phyloP scores from a whole-genome alignment of 2,113 vertebrate genomes.

The Calidris pygmaea region DNA sequence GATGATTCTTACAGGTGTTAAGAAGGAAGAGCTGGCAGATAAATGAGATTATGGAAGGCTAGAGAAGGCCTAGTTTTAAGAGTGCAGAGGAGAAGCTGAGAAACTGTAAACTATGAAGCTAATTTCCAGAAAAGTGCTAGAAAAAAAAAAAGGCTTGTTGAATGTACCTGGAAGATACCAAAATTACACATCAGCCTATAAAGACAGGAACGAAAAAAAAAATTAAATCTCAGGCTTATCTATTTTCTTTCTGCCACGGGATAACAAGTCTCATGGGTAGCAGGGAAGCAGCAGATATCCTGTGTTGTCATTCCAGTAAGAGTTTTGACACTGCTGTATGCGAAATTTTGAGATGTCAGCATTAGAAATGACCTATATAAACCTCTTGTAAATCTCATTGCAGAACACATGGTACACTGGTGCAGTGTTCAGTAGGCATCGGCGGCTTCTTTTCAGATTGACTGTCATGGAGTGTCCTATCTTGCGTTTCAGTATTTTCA shows the following conservation, averaged over 20 bases:
- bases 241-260: neutral
- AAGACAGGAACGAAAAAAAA: neutral
- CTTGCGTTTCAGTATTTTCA: neutral
- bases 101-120: neutral
- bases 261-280: neutral
- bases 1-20: neutral
- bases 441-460: neutral
- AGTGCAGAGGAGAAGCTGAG: neutral
- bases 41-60: neutral
- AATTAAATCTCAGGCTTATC: neutral
- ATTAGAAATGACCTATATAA: neutral
- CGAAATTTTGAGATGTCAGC: neutral
- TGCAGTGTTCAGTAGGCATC: neutral
- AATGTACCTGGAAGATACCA: neutral
- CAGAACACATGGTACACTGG: neutral
- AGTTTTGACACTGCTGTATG: neutral
- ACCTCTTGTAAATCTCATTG: neutral
- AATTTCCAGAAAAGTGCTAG: neutral
- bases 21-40: neutral
- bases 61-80: neutral
- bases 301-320: neutral
- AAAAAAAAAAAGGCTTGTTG: neutral
- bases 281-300: neutral
- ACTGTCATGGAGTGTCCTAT: neutral
- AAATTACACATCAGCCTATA: neutral